Evolutionary conservation across 1,140 invertebrate species (phyloP).

Genomic region (Daktulosphaira vitifoliae): DNA sequence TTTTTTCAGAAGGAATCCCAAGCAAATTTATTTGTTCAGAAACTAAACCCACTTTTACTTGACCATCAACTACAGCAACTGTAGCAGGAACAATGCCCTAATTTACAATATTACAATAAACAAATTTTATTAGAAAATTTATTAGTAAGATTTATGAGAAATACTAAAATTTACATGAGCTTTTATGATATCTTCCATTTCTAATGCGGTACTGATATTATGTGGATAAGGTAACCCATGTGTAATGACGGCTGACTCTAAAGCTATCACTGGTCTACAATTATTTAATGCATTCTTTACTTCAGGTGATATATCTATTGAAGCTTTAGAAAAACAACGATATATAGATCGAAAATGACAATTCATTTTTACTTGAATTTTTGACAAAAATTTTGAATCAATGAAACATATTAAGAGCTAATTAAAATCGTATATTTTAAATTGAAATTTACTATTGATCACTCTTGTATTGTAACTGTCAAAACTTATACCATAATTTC

Average conservation of each 20-base stretch:
- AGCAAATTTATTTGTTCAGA: constrained; percentile 55
- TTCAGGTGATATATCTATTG: constrained; percentile 47
- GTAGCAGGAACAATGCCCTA: constrained; percentile 89
- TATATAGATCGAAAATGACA: background rate
- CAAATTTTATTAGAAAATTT: background rate
- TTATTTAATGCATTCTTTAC: constrained; percentile 51
- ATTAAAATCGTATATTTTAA: no score
- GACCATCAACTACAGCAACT: constrained; percentile 77
- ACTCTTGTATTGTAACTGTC: no score
- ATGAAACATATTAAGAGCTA: no score
- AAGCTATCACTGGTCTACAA: constrained; percentile 69
- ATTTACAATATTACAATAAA: constrained; percentile 35
- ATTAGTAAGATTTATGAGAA: background rate
- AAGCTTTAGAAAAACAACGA: background rate
- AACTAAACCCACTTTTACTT: constrained; percentile 70
- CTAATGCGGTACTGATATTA: constrained; percentile 76
- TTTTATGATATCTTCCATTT: constrained; percentile 71
- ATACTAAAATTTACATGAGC: constrained; percentile 47
- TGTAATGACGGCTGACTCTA: constrained; percentile 96
- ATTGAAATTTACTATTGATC: no score
- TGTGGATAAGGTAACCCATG: constrained; percentile 95
- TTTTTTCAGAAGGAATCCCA: constrained; percentile 44
- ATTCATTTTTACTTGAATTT: background rate
- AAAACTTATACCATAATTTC: no score
- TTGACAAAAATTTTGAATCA: no score